Base-by-base conservation (phyloP, 2,888 invertebrate genomes). In the Platycnemis pennipes region DNA sequence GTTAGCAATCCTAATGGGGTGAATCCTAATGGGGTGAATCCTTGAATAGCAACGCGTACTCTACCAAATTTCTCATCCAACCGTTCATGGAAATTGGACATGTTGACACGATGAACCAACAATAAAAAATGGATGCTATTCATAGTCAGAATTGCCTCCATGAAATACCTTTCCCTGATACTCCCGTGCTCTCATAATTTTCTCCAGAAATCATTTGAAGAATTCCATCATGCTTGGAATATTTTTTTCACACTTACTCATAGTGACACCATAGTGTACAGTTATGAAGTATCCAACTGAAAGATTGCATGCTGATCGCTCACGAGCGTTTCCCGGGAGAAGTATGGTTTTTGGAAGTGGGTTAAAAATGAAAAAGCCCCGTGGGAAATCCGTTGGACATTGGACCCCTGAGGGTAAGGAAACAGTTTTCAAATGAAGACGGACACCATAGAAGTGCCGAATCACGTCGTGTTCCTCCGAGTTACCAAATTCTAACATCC, bases 401-500 rank as follows among this genome's bases (percentile, higher is more conserved):
- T 37, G 46, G 45, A 46, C n/a, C 56, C 53, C 56, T 11, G n/a
- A 37, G 77, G 77, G 37, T 37, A 44, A 26, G 44, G 44, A 87
- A 87, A 87, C 44, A n/a, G 63, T n/a, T 91, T 91, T 44, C 44
- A 69, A 63, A 91, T 91, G 63, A 91, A 91, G 91, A 91, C 63
- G 63, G 63, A 69, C 63, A 63, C 91, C 26, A 11, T 13, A 44
- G 69, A 91, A 69, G 63, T 42, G 63, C 91, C 63, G 69, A 91
- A 69, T 69, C 63, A 63, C 63, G 42, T 44, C 44, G 63, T 63
- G 63, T 63, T 69, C 63, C 91, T 45, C 37, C 56, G 26, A 91
- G 91, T 91, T 91, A 91, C 63, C 44, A 91, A 91, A 91, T 91
- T 91, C 91, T 91, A 77, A 63, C 91, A 44, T 56, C 91, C 77